A percentile compares a stretch with the other conserved stretches of the same genome.
phyloP scores from a whole-genome alignment of 2,797 vertebrate species.

The Sebastes flavidus region DNA sequence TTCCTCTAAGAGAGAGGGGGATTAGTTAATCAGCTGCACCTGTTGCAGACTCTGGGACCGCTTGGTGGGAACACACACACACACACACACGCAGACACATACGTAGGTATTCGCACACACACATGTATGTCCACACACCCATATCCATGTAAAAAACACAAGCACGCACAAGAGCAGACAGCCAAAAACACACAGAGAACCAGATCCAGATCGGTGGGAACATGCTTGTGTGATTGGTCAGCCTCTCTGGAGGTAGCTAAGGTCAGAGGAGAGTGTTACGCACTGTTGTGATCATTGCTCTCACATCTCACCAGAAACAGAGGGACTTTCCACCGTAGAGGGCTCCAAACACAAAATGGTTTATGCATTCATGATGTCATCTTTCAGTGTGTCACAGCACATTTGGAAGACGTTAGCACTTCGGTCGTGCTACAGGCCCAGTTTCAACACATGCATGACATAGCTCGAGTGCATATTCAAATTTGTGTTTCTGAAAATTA shows the following conservation, averaged over 20 bases:
- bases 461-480: constrained; percentile 23
- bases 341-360: constrained; percentile 55
- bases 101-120: background rate
- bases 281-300: constrained; percentile 46
- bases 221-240: constrained; percentile 53
- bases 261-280: constrained; percentile 47
- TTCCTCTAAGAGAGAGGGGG: constrained; percentile 62
- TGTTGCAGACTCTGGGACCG: constrained; percentile 60
- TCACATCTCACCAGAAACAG: constrained; percentile 55
- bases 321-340: constrained; percentile 73
- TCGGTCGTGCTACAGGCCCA: constrained; percentile 14
- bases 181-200: background rate
- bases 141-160: background rate
- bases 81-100: constrained; percentile 24
- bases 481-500: constrained; percentile 17
- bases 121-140: background rate
- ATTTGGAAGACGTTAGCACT: constrained; percentile 75
- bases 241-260: constrained; percentile 58
- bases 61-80: constrained; percentile 59
- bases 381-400: constrained; percentile 62
- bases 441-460: constrained; percentile 53
- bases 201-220: constrained; percentile 51
- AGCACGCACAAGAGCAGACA: background rate
- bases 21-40: constrained; percentile 78
- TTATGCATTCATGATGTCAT: constrained; percentile 76